Evolutionary conservation across 2,888 invertebrate species (phyloP), one percentile per base, ranked within the genome.

Genomic region (Cantharis flavilabris): DNA sequence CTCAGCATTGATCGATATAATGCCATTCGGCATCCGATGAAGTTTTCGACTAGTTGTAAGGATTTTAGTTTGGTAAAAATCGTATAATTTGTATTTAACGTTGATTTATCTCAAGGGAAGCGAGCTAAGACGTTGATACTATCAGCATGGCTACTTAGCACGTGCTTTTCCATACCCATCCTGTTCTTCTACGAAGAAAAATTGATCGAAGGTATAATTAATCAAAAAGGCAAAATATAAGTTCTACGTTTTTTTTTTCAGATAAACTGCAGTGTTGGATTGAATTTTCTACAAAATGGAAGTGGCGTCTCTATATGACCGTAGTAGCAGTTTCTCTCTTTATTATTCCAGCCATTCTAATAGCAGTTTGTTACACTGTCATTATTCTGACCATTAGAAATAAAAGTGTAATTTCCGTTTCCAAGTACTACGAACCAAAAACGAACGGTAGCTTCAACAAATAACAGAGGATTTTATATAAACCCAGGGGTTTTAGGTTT

Each of bases 11-110:
- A 97, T 88, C 91, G 97, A 83, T 97, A 96, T 86, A 96, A 97
- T 85, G 97, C 97, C 80, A 97, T 97, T 84, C 95, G 95, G n/a
- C 94, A 96, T 87, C 97, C 97, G 0, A 96, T 97, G 96, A 96
- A 96, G 89, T 97, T 97, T 88, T 95, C 96, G 71, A 95, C 96
- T 85, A 96, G 96, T 86, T 96, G 97, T 97, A 90, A 95, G 96
- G 94, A 86, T 77, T 70, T 14, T 13, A 28, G 20, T 18, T 64
- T 65, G 3, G 7, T n/a, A 49, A n/a, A 20, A 30, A n/a, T 26
- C 5, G 1, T n/a, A 18, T 16, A 16, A 7, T 4, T 23, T 30
- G 16, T 16, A 28, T 70, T 67, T n/a, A n/a, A n/a, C 49, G 2
- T 49, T 4, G 26, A 62, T 62, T 69, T 72, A 81, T 75, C 89